Conservation (phyloP, 2,888 invertebrate species). For the Encarsia formosa region DNA sequence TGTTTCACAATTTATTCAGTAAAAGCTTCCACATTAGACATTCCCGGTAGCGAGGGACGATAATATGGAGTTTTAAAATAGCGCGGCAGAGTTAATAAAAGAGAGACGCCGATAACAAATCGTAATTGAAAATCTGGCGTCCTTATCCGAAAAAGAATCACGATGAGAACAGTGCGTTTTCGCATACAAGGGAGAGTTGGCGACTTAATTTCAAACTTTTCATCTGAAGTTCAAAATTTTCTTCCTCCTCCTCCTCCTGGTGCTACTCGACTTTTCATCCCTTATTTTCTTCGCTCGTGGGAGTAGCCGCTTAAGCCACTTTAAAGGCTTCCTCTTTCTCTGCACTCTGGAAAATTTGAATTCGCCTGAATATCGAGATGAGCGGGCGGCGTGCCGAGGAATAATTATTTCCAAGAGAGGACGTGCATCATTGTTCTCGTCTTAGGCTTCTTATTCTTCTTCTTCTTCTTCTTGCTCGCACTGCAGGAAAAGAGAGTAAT, state of each 20-base stretch:
- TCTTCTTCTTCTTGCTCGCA: neutral
- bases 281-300: neutral
- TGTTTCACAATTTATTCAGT: too few relatives aligned
- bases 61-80: too few relatives aligned
- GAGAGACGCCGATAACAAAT: constrained; percentile 22
- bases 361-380: constrained; percentile 24
- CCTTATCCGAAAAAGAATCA: constrained; percentile 26
- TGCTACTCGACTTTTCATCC: neutral
- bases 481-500: too few relatives aligned
- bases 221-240: constrained; percentile 14
- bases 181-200: constrained; percentile 15
- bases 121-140: constrained; percentile 27
- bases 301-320: constrained; percentile 15
- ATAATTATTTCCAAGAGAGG: constrained; percentile 22
- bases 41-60: neutral
- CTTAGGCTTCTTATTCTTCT: too few relatives aligned
- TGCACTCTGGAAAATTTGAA: constrained; percentile 21
- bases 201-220: constrained; percentile 28
- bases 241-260: neutral
- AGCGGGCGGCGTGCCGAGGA: constrained; percentile 11
- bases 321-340: constrained; percentile 12
- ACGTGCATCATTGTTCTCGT: constrained; percentile 2
- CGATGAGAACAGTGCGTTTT: constrained; percentile 13
- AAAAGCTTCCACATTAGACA: too few relatives aligned
- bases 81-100: constrained; percentile 7